These are phyloP conservation scores for Pachydiplax longipennis DNA, from an alignment of 2,888 invertebrate genomes.

Conservation along the genomic window DNA sequence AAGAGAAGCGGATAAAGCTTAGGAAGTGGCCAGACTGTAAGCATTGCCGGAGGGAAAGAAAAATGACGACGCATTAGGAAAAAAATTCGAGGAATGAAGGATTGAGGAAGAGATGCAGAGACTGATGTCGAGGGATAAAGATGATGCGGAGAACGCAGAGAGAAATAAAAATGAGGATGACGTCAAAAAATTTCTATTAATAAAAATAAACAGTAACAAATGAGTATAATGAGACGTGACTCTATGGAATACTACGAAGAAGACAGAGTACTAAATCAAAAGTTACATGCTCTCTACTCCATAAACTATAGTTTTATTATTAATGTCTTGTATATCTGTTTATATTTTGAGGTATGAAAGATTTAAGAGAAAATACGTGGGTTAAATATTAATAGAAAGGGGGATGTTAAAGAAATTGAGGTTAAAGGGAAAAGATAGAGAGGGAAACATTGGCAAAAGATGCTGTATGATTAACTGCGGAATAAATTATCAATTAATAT, in stretches of 20 bases:
- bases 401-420: neutral
- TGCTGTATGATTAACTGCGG: neutral
- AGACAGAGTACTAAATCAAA: no score
- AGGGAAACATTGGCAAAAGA: neutral
- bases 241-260: no score
- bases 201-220: no score
- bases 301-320: no score
- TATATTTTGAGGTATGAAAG: no score
- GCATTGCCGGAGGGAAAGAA: neutral
- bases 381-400: no score
- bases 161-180: no score
- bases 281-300: no score
- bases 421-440: neutral
- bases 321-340: no score
- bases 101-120: neutral
- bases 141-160: neutral
- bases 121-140: neutral
- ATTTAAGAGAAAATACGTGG: no score
- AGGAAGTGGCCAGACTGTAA: neutral
- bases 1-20: neutral
- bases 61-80: neutral
- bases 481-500: neutral
- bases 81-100: neutral
- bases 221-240: no score
- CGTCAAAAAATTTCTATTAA: no score